Conservation (phyloP, 2,797 vertebrate genomes). For the Micropoecilia bifurca region DNA sequence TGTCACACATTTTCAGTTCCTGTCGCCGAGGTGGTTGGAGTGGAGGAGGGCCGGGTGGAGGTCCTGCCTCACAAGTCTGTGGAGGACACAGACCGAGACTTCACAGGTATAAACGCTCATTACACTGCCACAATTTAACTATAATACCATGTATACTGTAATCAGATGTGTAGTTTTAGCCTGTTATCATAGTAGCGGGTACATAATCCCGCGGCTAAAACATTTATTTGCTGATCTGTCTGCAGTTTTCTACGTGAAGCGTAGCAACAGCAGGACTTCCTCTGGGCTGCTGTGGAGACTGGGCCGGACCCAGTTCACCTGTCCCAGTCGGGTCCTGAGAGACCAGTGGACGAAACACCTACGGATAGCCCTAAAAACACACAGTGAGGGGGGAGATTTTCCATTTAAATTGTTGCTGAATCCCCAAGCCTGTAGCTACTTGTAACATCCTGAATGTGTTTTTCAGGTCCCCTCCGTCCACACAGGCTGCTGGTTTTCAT, state of each 20-base stretch:
- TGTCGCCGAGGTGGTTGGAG: slow-evolving; percentile 78
- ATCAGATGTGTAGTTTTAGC: not conserved
- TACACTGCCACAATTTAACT: not conserved
- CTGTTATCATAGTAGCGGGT: not conserved
- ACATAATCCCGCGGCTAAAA: slow-evolving; percentile 6
- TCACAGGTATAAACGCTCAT: slow-evolving; percentile 74
- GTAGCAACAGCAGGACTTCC: slow-evolving; percentile 69
- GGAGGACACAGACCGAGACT: slow-evolving; percentile 81
- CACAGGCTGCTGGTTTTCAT: slow-evolving; percentile 85
- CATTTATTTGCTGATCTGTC: slow-evolving; percentile 11
- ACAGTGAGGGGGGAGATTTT: slow-evolving; percentile 72
- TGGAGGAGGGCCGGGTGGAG: slow-evolving; percentile 77
- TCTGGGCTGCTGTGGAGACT: slow-evolving; percentile 79
- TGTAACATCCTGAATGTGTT: slow-evolving; percentile 6
- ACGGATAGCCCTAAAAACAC: slow-evolving; percentile 75
- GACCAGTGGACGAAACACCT: slow-evolving; percentile 83
- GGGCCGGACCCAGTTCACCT: slow-evolving; percentile 82
- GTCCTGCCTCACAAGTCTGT: slow-evolving; percentile 73
- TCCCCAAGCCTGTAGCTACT: not conserved
- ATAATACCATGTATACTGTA: too few species aligned
- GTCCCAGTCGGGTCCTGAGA: slow-evolving; percentile 77
- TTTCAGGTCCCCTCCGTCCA: slow-evolving; percentile 80
- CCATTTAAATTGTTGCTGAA: not conserved
- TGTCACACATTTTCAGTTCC: slow-evolving; percentile 77
- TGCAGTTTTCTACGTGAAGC: slow-evolving; percentile 85